These are phyloP conservation scores for Rhinopomastus cyanomelas DNA, from an alignment of 2,113 vertebrate species.

Conservation along the genomic window DNA sequence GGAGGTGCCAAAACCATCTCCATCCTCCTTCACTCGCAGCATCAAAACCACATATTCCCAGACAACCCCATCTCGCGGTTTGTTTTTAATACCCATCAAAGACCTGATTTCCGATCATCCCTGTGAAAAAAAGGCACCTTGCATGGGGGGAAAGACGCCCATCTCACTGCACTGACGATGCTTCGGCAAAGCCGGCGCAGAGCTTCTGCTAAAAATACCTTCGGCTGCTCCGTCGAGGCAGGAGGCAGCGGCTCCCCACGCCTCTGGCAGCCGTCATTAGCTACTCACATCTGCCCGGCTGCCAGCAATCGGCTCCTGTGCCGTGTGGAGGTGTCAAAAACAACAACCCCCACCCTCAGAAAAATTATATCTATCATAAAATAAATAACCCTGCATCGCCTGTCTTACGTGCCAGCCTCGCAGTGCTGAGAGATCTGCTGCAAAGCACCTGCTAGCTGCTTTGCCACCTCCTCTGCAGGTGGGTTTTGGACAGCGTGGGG, in stretches of 20 bases:
- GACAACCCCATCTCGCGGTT: too few species aligned
- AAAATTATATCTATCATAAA: not conserved
- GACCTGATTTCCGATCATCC: not conserved
- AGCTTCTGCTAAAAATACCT: slow-evolving; percentile 32
- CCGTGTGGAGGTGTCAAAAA: not conserved
- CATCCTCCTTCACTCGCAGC: not conserved
- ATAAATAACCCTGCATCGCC: not conserved
- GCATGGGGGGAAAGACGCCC: not conserved
- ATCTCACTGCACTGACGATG: fast-evolving
- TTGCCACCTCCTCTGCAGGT: not conserved
- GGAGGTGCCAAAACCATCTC: not conserved
- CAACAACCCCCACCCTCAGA: not conserved
- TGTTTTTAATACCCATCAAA: not conserved
- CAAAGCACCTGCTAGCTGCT: not conserved
- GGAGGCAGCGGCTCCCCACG: not conserved
- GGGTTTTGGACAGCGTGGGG: not conserved
- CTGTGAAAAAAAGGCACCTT: not conserved
- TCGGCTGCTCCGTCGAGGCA: not conserved
- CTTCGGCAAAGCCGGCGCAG: not conserved
- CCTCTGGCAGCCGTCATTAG: not conserved
- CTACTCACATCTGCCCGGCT: not conserved
- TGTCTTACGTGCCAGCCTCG: not conserved
- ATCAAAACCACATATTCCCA: not conserved
- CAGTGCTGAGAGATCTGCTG: not conserved
- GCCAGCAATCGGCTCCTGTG: not conserved